Percentiles rank a stretch among this genome's conserved stretches.
Evolutionary conservation across 2,113 vertebrate species (phyloP).

Genomic region (Hypanus sabinus): DNA sequence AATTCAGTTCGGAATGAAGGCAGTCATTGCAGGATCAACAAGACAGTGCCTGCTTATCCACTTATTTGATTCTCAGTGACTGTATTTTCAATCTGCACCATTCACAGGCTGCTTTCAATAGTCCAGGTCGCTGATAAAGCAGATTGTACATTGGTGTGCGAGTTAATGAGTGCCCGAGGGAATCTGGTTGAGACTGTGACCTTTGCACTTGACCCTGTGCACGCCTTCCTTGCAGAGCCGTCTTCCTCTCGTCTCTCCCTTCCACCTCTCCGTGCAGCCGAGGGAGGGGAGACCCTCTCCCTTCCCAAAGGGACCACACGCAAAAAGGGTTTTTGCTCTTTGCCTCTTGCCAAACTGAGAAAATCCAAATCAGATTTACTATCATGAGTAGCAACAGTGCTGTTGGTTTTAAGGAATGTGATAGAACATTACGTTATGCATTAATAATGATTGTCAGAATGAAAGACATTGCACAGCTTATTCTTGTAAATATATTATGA

Average conservation of each 20-base stretch:
- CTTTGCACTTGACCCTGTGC: constrained; percentile 22
- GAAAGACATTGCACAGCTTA: no score
- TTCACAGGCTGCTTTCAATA: background rate
- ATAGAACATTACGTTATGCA: no score
- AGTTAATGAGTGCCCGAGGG: background rate
- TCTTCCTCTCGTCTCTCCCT: constrained; percentile 45
- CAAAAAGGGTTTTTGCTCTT: constrained; percentile 44
- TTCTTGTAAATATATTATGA: no score
- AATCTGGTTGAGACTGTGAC: background rate
- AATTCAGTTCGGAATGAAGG: background rate
- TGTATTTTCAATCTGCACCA: background rate
- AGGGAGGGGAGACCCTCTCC: constrained; percentile 45
- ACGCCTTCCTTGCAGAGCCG: constrained; percentile 35
- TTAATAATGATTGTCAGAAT: no score
- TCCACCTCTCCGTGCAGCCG: constrained; percentile 48
- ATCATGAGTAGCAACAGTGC: no score
- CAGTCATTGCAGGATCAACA: background rate
- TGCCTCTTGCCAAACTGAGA: constrained; percentile 39
- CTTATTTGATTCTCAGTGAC: no score
- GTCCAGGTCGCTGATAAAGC: background rate
- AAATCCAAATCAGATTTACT: no score
- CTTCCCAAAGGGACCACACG: constrained; percentile 55
- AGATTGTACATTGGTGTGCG: background rate
- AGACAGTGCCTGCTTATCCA: background rate
- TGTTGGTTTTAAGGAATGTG: no score